Base-by-base conservation (phyloP, 2,797 vertebrate genomes). In the Pelochelys cantorii region DNA sequence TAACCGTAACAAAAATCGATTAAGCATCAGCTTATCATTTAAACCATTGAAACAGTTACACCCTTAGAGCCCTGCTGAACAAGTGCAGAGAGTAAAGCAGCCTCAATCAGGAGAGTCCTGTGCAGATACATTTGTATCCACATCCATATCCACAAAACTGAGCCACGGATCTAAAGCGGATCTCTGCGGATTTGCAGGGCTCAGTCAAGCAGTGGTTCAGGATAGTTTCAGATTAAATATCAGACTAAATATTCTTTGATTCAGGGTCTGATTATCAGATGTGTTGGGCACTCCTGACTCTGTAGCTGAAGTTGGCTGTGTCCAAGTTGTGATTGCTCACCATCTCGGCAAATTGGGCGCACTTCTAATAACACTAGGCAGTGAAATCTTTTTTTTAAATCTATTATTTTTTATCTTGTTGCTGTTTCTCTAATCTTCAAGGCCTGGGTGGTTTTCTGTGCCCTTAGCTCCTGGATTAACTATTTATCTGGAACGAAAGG, bases 161-260 rank as follows among this genome's bases (percentile, higher is more conserved):
- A 48, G 42, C 42, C 42, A 48, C 42, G 42, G 42, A 48, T 48
- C 42, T 48, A 48, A 48, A 48, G 42, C 42, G 42, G 42, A 48
- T 48, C 42, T 48, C 42, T 2, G 42, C 42, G 42, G 42, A 48
- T 48, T 48, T 48, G 42, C 42, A 48, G 42, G 42, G 42, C 53
- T 54, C 53, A 54, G 53, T 54, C 13, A 48, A 48, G 42, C 42
- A 87, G 81, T 84, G 85, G 86, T 14, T 84, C 85, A 92, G 54
- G 79, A 84, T 65, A 85, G 37, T 83, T 90, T 54, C 68, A 8
- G 25, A 59, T 77, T 68, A 77, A 93, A 84, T 71, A 56, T 18
- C 68, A 8, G 25, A 59, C 71, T 68, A 77, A 93, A 84, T 71
- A 56, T 18, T 22, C 0, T 3, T 37, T 23, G 91, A 88, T 88